These are phyloP conservation scores for Heteractis magnifica DNA, from an alignment of 92 coral and sea anemone genomes.

Conservation along the genomic window DNA sequence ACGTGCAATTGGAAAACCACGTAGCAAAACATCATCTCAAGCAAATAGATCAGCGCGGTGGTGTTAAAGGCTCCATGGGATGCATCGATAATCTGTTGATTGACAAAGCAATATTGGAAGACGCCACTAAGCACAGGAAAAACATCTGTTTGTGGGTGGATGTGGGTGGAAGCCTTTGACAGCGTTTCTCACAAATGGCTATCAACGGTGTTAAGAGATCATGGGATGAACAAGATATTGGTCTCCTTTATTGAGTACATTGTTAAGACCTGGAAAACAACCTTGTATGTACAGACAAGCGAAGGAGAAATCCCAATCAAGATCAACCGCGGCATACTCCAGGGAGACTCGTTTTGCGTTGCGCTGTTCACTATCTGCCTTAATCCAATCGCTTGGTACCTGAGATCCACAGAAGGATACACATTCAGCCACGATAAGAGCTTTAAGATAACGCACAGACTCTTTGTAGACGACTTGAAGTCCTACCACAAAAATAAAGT, in stretches of 20 bases:
- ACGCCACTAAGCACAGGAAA: too few relatives aligned
- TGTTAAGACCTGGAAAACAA: constrained; percentile 18
- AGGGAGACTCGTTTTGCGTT: neutral
- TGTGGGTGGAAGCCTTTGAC: too few relatives aligned
- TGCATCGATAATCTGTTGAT: too few relatives aligned
- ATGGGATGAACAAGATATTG: neutral
- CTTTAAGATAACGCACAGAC: neutral
- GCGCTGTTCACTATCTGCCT: neutral
- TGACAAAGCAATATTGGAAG: too few relatives aligned
- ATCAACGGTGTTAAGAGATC: neutral
- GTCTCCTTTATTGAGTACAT: neutral
- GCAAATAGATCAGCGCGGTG: too few relatives aligned
- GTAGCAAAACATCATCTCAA: too few relatives aligned
- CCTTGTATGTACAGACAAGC: constrained; percentile 1
- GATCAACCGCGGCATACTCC: constrained; percentile 3
- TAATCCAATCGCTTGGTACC: neutral
- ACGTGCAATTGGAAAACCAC: too few relatives aligned
- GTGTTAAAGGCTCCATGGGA: too few relatives aligned
- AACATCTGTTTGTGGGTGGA: too few relatives aligned
- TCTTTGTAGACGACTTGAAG: neutral
- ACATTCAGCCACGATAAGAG: neutral
- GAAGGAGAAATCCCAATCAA: constrained; percentile 27
- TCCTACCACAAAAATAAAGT: neutral
- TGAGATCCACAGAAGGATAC: neutral
- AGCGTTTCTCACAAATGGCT: too few relatives aligned